Percentiles rank a stretch among this genome's conserved stretches.
Evolutionary conservation across 92 coral and sea anemone species (phyloP).

Genomic region (Desmophyllum pertusum): DNA sequence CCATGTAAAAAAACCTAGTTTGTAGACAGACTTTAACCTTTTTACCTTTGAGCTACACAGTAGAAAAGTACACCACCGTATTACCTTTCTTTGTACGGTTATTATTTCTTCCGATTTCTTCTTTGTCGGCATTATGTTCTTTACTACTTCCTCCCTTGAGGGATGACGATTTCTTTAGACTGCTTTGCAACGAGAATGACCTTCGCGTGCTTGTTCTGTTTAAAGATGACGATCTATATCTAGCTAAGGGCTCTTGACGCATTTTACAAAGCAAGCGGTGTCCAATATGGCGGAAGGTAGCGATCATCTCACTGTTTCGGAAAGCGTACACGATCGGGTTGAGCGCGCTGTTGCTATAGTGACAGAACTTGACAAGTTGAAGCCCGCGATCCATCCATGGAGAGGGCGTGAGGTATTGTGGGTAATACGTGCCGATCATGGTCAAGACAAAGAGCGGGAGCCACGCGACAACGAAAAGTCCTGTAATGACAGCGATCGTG

Average conservation of each 20-base stretch:
- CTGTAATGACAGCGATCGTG: slow-evolving; percentile 78
- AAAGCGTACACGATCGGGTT: slow-evolving; percentile 88
- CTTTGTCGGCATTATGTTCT: not conserved
- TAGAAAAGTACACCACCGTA: not conserved
- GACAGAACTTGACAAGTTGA: slow-evolving; percentile 90
- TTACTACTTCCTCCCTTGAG: slow-evolving; percentile 2
- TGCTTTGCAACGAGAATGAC: not conserved
- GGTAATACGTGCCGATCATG: slow-evolving; percentile 70
- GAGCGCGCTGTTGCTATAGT: slow-evolving; percentile 87
- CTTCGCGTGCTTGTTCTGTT: not conserved
- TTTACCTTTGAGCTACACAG: slow-evolving; percentile 11
- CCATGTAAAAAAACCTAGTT: no score
- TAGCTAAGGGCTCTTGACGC: not conserved
- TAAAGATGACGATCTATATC: slow-evolving; percentile 6
- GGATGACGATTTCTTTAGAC: not conserved
- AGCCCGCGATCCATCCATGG: slow-evolving; percentile 57
- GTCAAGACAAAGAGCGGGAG: slow-evolving; percentile 76
- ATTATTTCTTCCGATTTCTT: not conserved
- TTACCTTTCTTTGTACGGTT: not conserved
- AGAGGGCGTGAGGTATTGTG: slow-evolving; percentile 53
- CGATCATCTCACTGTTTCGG: slow-evolving; percentile 71
- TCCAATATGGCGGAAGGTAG: slow-evolving; percentile 57
- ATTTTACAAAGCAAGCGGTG: slow-evolving; percentile 49
- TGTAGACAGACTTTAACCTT: no score
- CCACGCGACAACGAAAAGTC: slow-evolving; percentile 86